Evolutionary conservation across 30 jellyfish, hydroid and myxozoan genomes (phyloP).

Genomic region (Calvadosia cruxmelitensis): DNA sequence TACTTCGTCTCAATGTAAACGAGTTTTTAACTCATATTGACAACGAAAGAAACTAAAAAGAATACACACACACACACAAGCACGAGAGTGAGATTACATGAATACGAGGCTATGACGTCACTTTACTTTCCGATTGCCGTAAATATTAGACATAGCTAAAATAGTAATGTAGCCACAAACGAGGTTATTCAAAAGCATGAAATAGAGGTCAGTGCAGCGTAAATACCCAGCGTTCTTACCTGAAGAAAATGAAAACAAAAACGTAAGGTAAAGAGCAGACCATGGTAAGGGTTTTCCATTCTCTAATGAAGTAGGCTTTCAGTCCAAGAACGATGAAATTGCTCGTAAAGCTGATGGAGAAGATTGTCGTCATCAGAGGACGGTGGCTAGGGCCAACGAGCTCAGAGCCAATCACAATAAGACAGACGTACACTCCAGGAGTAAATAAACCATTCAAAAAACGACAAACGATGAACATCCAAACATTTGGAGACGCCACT

Average conservation of each 20-base stretch:
- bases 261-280: background rate
- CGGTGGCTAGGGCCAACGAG: background rate
- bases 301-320: background rate
- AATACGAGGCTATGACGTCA: too few relatives aligned
- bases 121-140: too few relatives aligned
- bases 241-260: background rate
- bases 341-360: background rate
- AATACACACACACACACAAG: too few relatives aligned
- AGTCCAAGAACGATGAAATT: background rate
- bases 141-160: too few relatives aligned
- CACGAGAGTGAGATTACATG: too few relatives aligned
- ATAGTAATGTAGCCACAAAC: too few relatives aligned
- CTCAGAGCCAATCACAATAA: background rate
- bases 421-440: background rate
- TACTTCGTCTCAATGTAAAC: too few relatives aligned
- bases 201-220: too few relatives aligned
- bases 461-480: background rate
- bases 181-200: too few relatives aligned
- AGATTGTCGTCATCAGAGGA: background rate
- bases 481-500: background rate
- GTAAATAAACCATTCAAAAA: background rate
- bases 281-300: background rate
- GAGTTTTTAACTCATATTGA: too few relatives aligned
- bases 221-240: background rate
- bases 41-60: too few relatives aligned